Evolutionary conservation across 2,888 invertebrate genomes (phyloP), one percentile per base, ranked within the genome.

Genomic region (Noctuana brunneofusca): DNA sequence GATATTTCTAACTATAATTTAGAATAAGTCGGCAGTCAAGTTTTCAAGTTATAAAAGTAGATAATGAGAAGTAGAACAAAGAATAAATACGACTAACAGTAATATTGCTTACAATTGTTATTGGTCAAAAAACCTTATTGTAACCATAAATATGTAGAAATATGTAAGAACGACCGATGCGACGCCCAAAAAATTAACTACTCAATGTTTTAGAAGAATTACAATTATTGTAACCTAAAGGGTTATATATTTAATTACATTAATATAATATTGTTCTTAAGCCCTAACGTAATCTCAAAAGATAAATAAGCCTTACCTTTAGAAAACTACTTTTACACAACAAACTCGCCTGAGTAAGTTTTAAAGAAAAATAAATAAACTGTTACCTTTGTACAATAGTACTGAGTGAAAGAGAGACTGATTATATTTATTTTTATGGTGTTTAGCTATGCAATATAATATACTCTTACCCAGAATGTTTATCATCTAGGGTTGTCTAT

Each of bases 1-100:
- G n/a, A 49, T n/a, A n/a, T n/a, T n/a, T n/a, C n/a, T n/a, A 35
- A 35, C 58, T 49, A 57, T 49, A 57, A 14, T 57, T 57, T 57
- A 49, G 49, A 58, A 58, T 58, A 38, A 30, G 22, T 8, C 24
- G 20, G 24, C 35, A 57, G 57, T 57, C 48, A 9, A 35, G 14
- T 22, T 35, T n/a, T 32, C 18, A 3, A 35, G n/a, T n/a, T n/a
- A 48, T 14, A 48, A 27, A 6, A n/a, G 18, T 22, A 12, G 0
- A 43, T 22, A 48, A 24, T 49, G 16, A n/a, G n/a, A n/a, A n/a
- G n/a, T n/a, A n/a, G 22, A 38, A 48, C 4, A 41, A 11, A n/a
- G 20, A 18, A 58, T 48, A 58, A 41, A 16, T 38, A 41, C n/a
- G 24, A 20, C 22, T 48, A 22, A 2, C 24, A 38, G 14, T 11